Conservation (phyloP, 2,113 vertebrate species). For the Poeciliopsis occidentalis region DNA sequence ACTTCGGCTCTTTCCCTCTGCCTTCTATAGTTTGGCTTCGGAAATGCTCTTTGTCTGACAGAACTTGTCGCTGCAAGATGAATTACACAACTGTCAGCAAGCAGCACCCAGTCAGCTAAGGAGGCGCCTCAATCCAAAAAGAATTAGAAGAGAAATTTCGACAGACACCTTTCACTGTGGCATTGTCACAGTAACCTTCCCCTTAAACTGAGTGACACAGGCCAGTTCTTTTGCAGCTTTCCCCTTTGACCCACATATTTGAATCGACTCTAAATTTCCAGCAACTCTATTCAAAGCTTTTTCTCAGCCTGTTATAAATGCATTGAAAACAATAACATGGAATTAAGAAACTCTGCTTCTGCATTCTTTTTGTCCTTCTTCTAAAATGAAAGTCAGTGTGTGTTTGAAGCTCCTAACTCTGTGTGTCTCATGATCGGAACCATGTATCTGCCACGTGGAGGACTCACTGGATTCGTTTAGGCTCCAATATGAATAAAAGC, state of each 20-base stretch:
- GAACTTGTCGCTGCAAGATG: slow-evolving; percentile 11
- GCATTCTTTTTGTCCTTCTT: not conserved
- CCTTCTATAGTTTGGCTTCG: slow-evolving; percentile 3
- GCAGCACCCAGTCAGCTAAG: not conserved
- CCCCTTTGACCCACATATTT: too few species aligned
- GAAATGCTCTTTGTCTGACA: not conserved
- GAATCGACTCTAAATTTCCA: not conserved
- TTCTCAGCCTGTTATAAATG: not conserved
- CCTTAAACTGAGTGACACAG: too few species aligned
- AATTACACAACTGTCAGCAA: slow-evolving; percentile 11
- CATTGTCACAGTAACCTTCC: not conserved
- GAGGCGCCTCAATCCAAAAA: slow-evolving; percentile 3
- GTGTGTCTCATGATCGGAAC: slow-evolving; percentile 56
- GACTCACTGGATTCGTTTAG: slow-evolving; percentile 28
- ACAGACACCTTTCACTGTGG: not conserved
- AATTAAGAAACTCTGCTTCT: not conserved
- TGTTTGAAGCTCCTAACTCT: slow-evolving; percentile 37
- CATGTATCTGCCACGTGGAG: slow-evolving; percentile 70
- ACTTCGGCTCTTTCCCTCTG: not conserved
- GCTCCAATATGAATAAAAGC: not conserved
- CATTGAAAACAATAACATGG: not conserved
- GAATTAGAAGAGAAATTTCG: not conserved
- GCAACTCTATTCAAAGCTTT: too few species aligned
- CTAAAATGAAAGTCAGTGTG: slow-evolving; percentile 2
- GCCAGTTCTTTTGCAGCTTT: too few species aligned